These are phyloP conservation scores for Acanthurus tractus DNA, from an alignment of 2,797 vertebrate genomes.

Conservation along the genomic window DNA sequence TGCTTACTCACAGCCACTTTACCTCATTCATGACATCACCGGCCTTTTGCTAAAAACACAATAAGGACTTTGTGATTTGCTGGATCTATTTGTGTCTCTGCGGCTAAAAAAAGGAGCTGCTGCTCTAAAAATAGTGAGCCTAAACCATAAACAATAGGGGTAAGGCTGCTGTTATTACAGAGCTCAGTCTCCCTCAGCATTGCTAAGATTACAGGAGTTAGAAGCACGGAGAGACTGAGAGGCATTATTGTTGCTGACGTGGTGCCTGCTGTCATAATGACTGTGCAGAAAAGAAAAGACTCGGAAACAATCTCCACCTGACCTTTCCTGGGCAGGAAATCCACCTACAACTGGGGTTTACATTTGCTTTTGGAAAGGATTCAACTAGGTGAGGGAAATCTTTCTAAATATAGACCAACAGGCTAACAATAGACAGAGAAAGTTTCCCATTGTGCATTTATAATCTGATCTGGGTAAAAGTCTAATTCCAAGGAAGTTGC, in stretches of 20 bases:
- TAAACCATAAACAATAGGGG: conserved; percentile 73
- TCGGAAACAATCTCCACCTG: conserved; percentile 57
- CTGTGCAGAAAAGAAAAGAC: conserved; percentile 63
- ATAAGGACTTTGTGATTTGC: conserved; percentile 62
- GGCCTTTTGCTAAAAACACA: conserved; percentile 66
- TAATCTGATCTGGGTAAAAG: conserved; percentile 40
- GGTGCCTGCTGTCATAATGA: conserved; percentile 75
- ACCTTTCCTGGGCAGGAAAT: conserved; percentile 70
- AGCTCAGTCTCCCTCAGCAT: conserved; percentile 46
- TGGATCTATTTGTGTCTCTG: conserved; percentile 65
- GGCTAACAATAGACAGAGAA: conserved; percentile 34
- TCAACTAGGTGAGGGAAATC: conserved; percentile 43
- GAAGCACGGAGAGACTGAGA: conserved; percentile 54
- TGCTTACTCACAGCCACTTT: conserved; percentile 46
- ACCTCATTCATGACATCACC: conserved; percentile 70
- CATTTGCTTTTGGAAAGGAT: conserved; percentile 51
- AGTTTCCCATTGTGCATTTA: conserved; percentile 6
- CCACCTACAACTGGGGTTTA: conserved; percentile 49
- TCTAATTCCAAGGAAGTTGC: conserved; percentile 23
- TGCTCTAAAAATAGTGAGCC: conserved; percentile 77
- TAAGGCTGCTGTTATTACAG: conserved; percentile 68
- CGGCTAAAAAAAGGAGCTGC: conserved; percentile 71
- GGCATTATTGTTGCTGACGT: conserved; percentile 77
- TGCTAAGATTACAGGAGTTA: conserved; percentile 72
- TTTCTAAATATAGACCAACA: conserved; percentile 59